Evolutionary conservation across 2,797 vertebrate genomes (phyloP), one percentile per base, ranked within the genome.

Genomic region (Crenichthys baileyi): DNA sequence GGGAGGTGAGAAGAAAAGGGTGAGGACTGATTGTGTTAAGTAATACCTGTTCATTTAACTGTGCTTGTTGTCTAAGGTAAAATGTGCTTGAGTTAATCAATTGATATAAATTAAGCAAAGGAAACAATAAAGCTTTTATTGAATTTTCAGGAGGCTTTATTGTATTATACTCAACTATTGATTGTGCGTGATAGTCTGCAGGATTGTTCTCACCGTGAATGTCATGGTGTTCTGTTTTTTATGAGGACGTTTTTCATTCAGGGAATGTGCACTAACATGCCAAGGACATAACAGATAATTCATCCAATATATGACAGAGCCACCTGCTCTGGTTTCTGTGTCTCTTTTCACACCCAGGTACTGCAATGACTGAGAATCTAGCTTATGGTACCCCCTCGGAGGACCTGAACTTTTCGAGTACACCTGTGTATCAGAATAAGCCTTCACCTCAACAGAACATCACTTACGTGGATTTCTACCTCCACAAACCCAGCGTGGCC

Each of bases 401-500:
- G 44, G 77, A 29, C 4, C 68, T 77, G 81, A 91, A 90, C 29
- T 24, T 75, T 0, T 93, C 91, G 75, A 90, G 93, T 15, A 87
- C 90, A 0, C 89, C 92, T 0, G 36, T 46, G 9, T 31, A 79
- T 5, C 82, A 73, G 60, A 65, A 85, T 68, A 73, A 67, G 73
- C 73, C 88, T 46, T 61, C 72, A 36, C 71, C 77, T 39, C 90
- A 90, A 24, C 78, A 78, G 77, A 97, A 97, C 1, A 70, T 97
- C 80, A 97, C 96, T 72, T 98, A 96, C 0, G 95, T 99, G 53
- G 94, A 95, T 55, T 97, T 97, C 85, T 99, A 98, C 88, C 97
- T 97, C 26, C 97, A 98, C 76, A 92, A 96, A 75, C 93, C 96
- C 2, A 92, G 91, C 0, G 96, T 98, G 77, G 96, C 97, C 0